Conservation (phyloP, 1,140 invertebrate genomes). For the Glomeris maerens region DNA sequence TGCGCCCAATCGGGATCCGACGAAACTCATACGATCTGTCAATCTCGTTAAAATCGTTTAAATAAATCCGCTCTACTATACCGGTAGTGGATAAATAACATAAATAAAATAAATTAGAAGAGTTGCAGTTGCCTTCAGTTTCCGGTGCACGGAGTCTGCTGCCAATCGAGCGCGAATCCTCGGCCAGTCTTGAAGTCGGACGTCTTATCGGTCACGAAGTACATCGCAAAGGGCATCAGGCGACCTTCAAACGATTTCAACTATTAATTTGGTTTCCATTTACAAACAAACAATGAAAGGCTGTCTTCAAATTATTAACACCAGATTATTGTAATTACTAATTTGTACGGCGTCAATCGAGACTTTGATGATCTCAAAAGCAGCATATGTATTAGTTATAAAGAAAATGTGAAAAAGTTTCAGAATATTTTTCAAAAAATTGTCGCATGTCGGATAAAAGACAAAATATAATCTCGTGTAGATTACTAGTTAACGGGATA, state of each 20-base stretch:
- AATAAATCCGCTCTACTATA: too few species aligned
- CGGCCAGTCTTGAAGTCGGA: conserved; percentile 13
- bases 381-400: too few species aligned
- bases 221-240: conserved; percentile 13
- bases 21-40: neutral
- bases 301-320: neutral
- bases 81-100: neutral
- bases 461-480: neutral
- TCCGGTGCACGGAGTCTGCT: conserved; percentile 16
- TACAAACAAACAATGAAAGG: too few species aligned
- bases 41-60: neutral
- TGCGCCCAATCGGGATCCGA: neutral
- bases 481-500: neutral
- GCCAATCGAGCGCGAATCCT: conserved; percentile 17
- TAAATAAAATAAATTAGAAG: neutral
- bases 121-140: neutral
- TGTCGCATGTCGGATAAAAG: neutral
- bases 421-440: too few species aligned
- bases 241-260: too few species aligned
- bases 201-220: conserved; percentile 12
- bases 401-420: too few species aligned
- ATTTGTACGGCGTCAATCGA: too few species aligned
- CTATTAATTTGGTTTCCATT: too few species aligned
- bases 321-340: too few species aligned
- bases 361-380: too few species aligned